These are phyloP conservation scores for Mionectes macconnelli DNA, from an alignment of 2,113 vertebrate species.

Conservation along the genomic window DNA sequence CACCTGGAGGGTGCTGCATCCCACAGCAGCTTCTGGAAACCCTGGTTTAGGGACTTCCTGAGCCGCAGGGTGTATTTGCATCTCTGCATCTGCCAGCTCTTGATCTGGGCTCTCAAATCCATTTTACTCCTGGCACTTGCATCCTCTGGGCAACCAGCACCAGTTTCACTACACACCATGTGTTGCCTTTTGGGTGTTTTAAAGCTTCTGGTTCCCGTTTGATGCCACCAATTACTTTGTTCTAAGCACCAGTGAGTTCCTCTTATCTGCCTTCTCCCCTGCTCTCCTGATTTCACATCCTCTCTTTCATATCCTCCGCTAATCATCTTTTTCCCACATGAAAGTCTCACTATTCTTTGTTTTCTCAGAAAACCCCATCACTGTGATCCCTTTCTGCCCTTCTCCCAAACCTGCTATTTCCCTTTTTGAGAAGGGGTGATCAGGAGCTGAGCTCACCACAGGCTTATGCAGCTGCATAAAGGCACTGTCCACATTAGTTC, in stretches of 20 bases:
- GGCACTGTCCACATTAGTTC: neutral
- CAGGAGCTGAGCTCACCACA: neutral
- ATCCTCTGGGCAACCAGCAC: neutral
- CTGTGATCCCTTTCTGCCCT: neutral
- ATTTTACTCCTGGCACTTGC: slow-evolving; percentile 6
- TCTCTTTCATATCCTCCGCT: neutral
- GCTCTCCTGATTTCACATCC: neutral
- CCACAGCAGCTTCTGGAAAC: slow-evolving; percentile 37
- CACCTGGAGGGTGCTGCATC: neutral
- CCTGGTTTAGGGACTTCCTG: slow-evolving; percentile 47
- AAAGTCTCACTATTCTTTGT: neutral
- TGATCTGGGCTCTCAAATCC: slow-evolving; percentile 16
- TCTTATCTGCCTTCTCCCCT: neutral
- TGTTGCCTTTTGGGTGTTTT: neutral
- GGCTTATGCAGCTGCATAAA: neutral
- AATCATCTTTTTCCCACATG: neutral
- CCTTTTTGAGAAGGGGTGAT: neutral
- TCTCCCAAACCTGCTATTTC: neutral
- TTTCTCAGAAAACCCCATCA: neutral
- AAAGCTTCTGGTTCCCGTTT: neutral
- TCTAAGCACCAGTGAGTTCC: neutral
- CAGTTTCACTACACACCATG: neutral
- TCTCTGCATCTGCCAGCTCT: slow-evolving; percentile 21
- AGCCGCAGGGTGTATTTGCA: slow-evolving; percentile 44
- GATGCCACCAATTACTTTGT: neutral